Evolutionary conservation across 1,140 invertebrate genomes (phyloP).

Genomic region (Trachymyrmex septentrionalis): DNA sequence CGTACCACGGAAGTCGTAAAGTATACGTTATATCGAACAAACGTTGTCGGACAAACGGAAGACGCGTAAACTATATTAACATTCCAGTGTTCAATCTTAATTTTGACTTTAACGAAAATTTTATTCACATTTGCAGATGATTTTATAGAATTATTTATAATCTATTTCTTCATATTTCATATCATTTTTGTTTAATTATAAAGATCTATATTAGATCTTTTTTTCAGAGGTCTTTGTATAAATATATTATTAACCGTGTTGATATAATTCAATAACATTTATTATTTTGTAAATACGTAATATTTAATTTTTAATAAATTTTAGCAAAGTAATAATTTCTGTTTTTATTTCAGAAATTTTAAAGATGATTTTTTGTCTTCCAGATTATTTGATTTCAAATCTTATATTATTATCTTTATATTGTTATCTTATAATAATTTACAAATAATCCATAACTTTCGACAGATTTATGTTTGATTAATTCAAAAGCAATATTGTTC

Average conservation of each 20-base stretch:
- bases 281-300: background rate
- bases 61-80: slow-evolving; percentile 1
- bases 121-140: background rate
- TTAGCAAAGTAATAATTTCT: background rate
- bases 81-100: background rate
- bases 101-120: background rate
- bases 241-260: background rate
- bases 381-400: background rate
- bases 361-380: background rate
- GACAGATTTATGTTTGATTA: slow-evolving; percentile 69
- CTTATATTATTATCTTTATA: background rate
- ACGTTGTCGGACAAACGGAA: background rate
- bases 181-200: background rate
- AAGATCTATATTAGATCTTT: background rate
- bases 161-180: background rate
- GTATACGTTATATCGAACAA: background rate
- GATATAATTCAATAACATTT: background rate
- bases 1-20: slow-evolving; percentile 25
- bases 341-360: background rate
- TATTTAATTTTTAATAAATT: slow-evolving; percentile 13
- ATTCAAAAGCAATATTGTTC: slow-evolving; percentile 63
- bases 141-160: background rate
- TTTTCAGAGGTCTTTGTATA: background rate
- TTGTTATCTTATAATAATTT: background rate
- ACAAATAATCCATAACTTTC: background rate